Base-by-base conservation (phyloP, 1,140 invertebrate species). In the Brachionus rotundiformis region DNA sequence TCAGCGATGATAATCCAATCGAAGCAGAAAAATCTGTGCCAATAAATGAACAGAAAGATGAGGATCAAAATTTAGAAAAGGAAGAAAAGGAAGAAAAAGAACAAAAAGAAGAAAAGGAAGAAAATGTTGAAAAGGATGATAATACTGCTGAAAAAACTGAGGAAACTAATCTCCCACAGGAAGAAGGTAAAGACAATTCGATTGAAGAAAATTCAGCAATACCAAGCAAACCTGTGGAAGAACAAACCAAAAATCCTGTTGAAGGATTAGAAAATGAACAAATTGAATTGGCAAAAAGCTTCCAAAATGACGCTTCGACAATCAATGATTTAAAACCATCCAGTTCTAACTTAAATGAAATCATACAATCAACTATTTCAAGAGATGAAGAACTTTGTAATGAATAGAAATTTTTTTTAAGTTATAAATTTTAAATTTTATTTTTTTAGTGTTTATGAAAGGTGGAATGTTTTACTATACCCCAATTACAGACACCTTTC, bases 1-100 rank as follows among this genome's bases (percentile, higher is more conserved):
- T 84, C 71, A 47, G 79, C 77, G 83, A 84, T 82, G 68, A 85
- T 83, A 82, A 33, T 39, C 63, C 3, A 16, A 47, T 5, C 29
- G 59, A 44, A 23, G 5, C 6, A 36, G 63, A 82, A 81, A 31
- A 39, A 25, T 19, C 39, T 23, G 33, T 8, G 2, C 39, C 16
- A 13, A 19, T 41, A 36, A 33, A 8, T 19, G 65, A 44, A 31
- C 16, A 82, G 61, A 49, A 77, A 59, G 75, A 27, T 25, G 23
- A n/a, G n/a, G n/a, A 63, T 29, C 27, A 29, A 29, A 13, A 63
- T 1, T 13, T 63, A 41, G 80, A 79, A 65, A 11, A 71, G 10
- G 31, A 71, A 71, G 65, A 71, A 19, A 23, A 33, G 36, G 83
- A 82, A 82, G 3, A 82, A 54, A 81, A 84, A 79, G 80, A 80